Conservation (phyloP, 2,888 invertebrate species). For the Actias luna region DNA sequence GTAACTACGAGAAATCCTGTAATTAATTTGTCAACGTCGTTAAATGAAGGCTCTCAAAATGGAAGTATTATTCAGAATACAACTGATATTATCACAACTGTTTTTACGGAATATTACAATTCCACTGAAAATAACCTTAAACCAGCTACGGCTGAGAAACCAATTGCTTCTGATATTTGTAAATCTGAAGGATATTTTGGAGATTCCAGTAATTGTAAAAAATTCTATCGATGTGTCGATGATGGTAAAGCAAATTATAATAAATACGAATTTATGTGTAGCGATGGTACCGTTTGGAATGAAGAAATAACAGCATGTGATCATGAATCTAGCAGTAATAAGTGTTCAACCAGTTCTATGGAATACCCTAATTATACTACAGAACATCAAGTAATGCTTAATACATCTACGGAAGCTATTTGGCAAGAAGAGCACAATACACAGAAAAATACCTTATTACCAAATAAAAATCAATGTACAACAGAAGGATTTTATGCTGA, state of each 20-base stretch:
- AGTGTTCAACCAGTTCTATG: background rate
- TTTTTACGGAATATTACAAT: conserved; percentile 17
- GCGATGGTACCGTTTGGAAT: conserved; percentile 87
- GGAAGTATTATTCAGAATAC: no score
- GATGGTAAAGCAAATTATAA: conserved; percentile 68
- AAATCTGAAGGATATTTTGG: conserved; percentile 80
- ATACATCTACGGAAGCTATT: background rate
- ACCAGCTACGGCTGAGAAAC: no score
- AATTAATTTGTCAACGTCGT: no score
- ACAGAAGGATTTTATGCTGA: conserved; percentile 87
- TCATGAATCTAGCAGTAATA: conserved; percentile 33
- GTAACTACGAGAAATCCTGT: no score
- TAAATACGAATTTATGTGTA: conserved; percentile 82
- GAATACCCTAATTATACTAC: conserved; percentile 9
- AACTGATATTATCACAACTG: conserved; percentile 19
- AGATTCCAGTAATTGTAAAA: conserved; percentile 79
- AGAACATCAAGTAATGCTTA: background rate
- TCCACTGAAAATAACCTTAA: conserved; percentile 20
- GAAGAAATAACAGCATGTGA: conserved; percentile 73
- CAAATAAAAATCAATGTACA: conserved; percentile 59
- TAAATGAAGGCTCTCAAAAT: no score
- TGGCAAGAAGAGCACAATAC: conserved; percentile 20
- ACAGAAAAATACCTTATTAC: conserved; percentile 24
- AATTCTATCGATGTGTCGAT: conserved; percentile 86
- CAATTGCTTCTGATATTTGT: conserved; percentile 21